Percentiles rank a stretch among this genome's conserved stretches.
Evolutionary conservation across 2,797 vertebrate genomes (phyloP).

Genomic region (Bovichtus diacanthus): DNA sequence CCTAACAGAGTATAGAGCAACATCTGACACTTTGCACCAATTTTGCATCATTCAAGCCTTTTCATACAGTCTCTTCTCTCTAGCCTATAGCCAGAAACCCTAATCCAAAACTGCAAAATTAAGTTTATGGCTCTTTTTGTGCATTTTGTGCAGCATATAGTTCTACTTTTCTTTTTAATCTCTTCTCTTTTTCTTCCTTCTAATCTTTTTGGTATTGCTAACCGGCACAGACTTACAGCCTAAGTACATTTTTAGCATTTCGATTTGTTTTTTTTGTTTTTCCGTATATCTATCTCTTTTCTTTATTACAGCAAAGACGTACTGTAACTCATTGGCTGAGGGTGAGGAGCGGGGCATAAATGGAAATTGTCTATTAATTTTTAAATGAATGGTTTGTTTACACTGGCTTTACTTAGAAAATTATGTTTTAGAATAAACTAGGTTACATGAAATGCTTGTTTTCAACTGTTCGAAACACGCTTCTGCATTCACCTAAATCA

Average conservation of each 20-base stretch:
- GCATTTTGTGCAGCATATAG: constrained; percentile 32
- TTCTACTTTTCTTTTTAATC: constrained; percentile 33
- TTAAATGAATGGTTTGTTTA: constrained; percentile 10
- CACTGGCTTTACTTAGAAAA: background rate
- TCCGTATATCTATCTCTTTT: background rate
- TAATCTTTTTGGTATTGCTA: constrained; percentile 25
- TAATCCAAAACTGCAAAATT: constrained; percentile 32
- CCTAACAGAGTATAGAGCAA: constrained; percentile 35
- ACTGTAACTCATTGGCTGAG: background rate
- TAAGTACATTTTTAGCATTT: constrained; percentile 20
- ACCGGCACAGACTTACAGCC: constrained; percentile 8
- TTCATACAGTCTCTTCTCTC: constrained; percentile 36
- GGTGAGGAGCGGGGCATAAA: background rate
- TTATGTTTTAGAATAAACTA: background rate
- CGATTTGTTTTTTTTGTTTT: constrained; percentile 24
- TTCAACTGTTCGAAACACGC: too few relatives aligned
- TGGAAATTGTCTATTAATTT: constrained; percentile 17
- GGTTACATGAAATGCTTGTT: background rate
- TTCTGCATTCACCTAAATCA: background rate
- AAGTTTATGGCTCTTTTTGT: constrained; percentile 36
- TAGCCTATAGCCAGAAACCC: constrained; percentile 22
- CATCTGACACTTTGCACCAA: constrained; percentile 53
- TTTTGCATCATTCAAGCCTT: constrained; percentile 61
- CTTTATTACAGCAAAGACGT: constrained; percentile 18
- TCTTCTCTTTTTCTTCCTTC: constrained; percentile 2